Conservation (phyloP, 2,113 vertebrate genomes). For the Fregetta grallaria region DNA sequence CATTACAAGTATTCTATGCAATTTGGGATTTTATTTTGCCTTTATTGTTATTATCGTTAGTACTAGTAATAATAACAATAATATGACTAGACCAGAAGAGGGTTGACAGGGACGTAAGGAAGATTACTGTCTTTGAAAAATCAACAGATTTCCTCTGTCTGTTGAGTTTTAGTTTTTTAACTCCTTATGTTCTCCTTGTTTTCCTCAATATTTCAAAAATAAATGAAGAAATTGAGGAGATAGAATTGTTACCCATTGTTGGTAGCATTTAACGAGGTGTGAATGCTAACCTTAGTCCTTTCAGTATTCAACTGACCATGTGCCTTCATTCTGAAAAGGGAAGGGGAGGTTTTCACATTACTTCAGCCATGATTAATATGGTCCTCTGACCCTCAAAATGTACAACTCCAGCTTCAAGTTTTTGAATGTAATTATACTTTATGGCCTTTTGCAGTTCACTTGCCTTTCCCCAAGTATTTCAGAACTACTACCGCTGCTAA, state of each 20-base stretch:
- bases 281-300: neutral
- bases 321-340: neutral
- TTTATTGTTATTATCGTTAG: neutral
- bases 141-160: neutral
- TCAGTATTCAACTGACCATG: neutral
- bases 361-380: neutral
- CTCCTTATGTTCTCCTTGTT: neutral
- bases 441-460: neutral
- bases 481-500: neutral
- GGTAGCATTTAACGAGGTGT: neutral
- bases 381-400: neutral
- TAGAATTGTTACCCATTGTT: neutral
- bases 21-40: neutral
- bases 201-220: neutral
- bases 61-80: neutral
- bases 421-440: neutral
- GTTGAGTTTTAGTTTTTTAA: neutral
- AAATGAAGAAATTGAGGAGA: neutral
- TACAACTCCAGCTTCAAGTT: neutral
- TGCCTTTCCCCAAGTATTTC: neutral
- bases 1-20: neutral
- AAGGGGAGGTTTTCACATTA: neutral
- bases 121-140: neutral
- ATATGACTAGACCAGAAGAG: neutral
- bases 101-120: neutral